Base-by-base conservation (phyloP, 2,888 invertebrate species). In the Parapristionchus giblindavisi region DNA sequence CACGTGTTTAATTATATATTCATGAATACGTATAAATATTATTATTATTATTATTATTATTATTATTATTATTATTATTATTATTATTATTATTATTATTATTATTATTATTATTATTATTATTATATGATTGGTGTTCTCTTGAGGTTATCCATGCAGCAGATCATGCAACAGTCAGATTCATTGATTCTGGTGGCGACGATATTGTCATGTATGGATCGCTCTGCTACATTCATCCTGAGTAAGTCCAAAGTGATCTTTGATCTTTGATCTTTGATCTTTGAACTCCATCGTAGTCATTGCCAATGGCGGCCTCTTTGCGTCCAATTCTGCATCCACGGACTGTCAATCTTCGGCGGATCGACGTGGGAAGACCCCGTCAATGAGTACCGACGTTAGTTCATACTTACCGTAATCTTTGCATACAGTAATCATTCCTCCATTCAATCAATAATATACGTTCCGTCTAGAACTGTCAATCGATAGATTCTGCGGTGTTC, bases 101-200 rank as follows among this genome's bases (percentile, higher is more conserved):
- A n/a, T n/a, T n/a, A n/a, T n/a, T n/a, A n/a, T n/a, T n/a, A n/a
- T n/a, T n/a, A n/a, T n/a, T n/a, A n/a, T n/a, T n/a, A n/a, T n/a
- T n/a, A n/a, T n/a, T n/a, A n/a, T n/a, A n/a, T n/a, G 34, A 32
- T 8, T 24, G 8, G 61, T 61, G 11, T 14, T 29, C 48, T 17
- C 32, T 32, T 27, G 34, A 66, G 51, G 32, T 51, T 4, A 24
- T 38, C 0, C 43, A 65, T 6, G 34, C 51, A 24, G 24, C 14
- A 3, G 58, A 48, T 0, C 5, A 58, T 3, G 72, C 60, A 17
- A 43, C 29, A 4, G 72, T 72, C 60, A 58, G 72, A 2, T 72
- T 72, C 43, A 27, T 72, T n/a, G 72, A 72, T n/a, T 72, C 72
- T 17, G 72, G 72, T 43, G 72, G 72, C 24, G 60, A 58, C 11